A percentile compares a stretch with the other conserved stretches of the same genome.
Conservation (phyloP, 2,797 vertebrate species). For the Ficedula albicollis region DNA sequence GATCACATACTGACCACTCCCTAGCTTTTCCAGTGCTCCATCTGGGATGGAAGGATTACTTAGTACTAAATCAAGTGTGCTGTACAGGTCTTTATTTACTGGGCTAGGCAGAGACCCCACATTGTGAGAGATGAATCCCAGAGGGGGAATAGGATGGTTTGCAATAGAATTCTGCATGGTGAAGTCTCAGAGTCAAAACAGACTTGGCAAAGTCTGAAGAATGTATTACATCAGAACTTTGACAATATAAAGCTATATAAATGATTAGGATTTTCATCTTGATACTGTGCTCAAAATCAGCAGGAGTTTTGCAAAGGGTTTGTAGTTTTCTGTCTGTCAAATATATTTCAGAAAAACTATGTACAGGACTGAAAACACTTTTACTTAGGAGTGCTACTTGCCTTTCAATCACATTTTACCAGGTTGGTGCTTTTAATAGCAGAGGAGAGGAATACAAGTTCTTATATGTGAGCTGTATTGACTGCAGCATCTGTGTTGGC, state of each 20-base stretch:
- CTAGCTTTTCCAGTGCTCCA: not conserved
- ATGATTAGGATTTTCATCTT: not conserved
- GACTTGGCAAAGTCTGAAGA: not conserved
- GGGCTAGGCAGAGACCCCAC: not conserved
- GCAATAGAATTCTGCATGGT: not conserved
- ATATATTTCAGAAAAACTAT: not conserved
- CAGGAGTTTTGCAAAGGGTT: not conserved
- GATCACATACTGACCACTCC: not conserved
- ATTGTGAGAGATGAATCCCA: not conserved
- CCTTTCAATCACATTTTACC: not conserved
- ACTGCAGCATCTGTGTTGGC: not conserved
- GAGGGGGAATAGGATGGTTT: not conserved
- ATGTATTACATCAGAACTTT: not conserved
- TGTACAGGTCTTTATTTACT: not conserved
- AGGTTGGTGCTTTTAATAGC: not conserved
- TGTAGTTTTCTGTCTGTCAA: not conserved
- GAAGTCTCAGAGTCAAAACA: not conserved
- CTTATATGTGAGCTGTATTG: not conserved
- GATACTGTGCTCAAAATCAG: not conserved
- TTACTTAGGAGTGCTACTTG: not conserved
- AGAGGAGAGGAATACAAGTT: not conserved
- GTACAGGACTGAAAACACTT: not conserved
- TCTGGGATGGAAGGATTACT: not conserved
- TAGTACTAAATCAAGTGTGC: not conserved
- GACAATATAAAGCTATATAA: not conserved